Evolutionary conservation across 2,797 vertebrate genomes (phyloP).

Genomic region (Anableps anableps): DNA sequence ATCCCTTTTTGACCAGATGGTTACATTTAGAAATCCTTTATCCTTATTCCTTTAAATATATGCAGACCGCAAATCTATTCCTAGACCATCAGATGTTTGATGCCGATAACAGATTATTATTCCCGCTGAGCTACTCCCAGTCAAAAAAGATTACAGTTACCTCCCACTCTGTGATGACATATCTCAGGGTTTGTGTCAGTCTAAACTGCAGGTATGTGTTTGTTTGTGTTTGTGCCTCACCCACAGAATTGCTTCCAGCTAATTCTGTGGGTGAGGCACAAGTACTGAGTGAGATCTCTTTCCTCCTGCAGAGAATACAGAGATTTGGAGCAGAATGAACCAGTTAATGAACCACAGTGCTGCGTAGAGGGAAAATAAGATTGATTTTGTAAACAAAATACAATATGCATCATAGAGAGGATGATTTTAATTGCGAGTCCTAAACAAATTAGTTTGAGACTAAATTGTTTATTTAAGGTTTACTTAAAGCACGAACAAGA

Average conservation of each 20-base stretch:
- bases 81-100: constrained; percentile 19
- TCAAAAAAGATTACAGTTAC: constrained; percentile 27
- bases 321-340: constrained; percentile 47
- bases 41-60: constrained; percentile 8
- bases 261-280: constrained; percentile 44
- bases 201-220: constrained; percentile 9
- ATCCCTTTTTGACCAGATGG: constrained; percentile 1
- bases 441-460: constrained; percentile 40
- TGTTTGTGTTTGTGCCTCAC: constrained; percentile 7
- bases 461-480: constrained; percentile 47
- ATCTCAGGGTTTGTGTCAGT: constrained; percentile 34
- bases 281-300: constrained; percentile 32
- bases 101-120: constrained; percentile 37
- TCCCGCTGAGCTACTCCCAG: constrained; percentile 29
- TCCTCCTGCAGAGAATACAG: constrained; percentile 27
- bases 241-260: constrained; percentile 39
- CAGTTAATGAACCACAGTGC: constrained; percentile 54
- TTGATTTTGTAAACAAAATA: constrained; percentile 58
- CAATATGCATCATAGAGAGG: constrained; percentile 46
- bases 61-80: constrained; percentile 28
- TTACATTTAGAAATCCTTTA: not conserved
- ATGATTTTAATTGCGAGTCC: constrained; percentile 48
- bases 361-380: constrained; percentile 39
- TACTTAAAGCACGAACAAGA: constrained; percentile 29
- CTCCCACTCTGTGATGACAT: constrained; percentile 29